Evolutionary conservation across 2,888 invertebrate genomes (phyloP), one percentile per base, ranked within the genome.

Genomic region (Auanema sp.): DNA sequence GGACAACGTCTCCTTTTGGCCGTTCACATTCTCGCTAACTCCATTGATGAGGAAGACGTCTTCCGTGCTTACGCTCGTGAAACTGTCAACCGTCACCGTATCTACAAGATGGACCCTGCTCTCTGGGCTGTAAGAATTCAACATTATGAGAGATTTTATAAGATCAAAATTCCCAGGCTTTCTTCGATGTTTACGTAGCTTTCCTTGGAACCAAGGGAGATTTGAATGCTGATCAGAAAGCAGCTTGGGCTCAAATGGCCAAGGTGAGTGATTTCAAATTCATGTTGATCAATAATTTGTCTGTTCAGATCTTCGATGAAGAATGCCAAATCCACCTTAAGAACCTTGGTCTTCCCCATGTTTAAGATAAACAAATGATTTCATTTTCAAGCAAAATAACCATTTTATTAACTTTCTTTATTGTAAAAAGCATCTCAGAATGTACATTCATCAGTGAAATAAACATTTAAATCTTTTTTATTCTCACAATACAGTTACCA

Each of bases 21-120:
- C 12, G 57, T 70, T 44, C 79, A 80, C 60, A 63, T 79, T 40
- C 63, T 79, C 51, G 76, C 72, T 52, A 67, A 78, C 60, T 68
- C 72, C 54, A 76, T 60, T 63, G 74, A 73, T 41, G 72, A 79
- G 51, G 69, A 69, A 44, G 68, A 68, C 53, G 71, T 75, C 6
- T 79, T 79, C 72, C 60, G 65, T 42, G 79, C 76, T 10, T 80
- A 78, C 64, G 76, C 76, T 12, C 76, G 79, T 21, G 81, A 81
- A 59, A 75, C 75, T 21, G 67, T 82, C 64, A 76, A 75, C 62
- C 75, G 80, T 24, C 82, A 82, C 52, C 70, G 78, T 10, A 70
- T 70, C 43, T 82, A 69, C 77, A 82, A 82, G 62, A 79, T 81
- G 79, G 79, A 79, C 43, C 78, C 79, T 10, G 68, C 74, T n/a